These are phyloP conservation scores for Orbicella faveolata DNA, from an alignment of 64 coral and sea anemone genomes.

Conservation along the genomic window DNA sequence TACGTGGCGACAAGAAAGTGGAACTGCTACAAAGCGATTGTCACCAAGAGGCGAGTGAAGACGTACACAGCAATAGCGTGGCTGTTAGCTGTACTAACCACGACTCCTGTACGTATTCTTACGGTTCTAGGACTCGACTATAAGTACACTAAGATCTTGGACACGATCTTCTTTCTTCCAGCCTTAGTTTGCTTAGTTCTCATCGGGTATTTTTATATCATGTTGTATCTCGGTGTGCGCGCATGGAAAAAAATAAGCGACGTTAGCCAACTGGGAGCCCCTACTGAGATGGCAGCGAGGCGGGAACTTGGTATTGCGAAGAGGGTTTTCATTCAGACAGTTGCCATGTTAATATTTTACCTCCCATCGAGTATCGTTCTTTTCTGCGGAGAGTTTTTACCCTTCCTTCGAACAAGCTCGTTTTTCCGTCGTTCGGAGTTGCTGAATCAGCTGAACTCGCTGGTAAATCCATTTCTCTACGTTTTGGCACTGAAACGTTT, in stretches of 20 bases:
- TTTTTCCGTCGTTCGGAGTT: conserved; percentile 27
- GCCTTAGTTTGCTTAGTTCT: background rate
- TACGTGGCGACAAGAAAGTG: no score
- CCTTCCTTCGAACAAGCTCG: conserved; percentile 21
- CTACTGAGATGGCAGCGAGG: background rate
- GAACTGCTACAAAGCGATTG: no score
- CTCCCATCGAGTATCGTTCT: background rate
- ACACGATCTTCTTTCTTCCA: background rate
- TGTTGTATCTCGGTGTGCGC: background rate
- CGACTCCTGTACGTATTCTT: background rate
- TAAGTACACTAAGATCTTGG: background rate
- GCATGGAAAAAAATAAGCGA: background rate
- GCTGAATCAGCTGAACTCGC: conserved; percentile 12
- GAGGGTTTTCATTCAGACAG: background rate
- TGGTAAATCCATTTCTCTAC: conserved; percentile 1
- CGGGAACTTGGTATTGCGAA: background rate
- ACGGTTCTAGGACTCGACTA: background rate
- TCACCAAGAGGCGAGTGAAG: no score
- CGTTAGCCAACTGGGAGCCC: no score
- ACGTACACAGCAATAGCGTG: no score
- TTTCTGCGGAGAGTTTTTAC: background rate
- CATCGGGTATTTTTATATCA: background rate
- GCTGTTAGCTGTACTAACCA: no score
- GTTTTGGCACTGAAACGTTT: conserved; percentile 6
- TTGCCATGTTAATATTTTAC: background rate